Evolutionary conservation across 2,113 vertebrate species (phyloP).

Genomic region (Grallaria varia): DNA sequence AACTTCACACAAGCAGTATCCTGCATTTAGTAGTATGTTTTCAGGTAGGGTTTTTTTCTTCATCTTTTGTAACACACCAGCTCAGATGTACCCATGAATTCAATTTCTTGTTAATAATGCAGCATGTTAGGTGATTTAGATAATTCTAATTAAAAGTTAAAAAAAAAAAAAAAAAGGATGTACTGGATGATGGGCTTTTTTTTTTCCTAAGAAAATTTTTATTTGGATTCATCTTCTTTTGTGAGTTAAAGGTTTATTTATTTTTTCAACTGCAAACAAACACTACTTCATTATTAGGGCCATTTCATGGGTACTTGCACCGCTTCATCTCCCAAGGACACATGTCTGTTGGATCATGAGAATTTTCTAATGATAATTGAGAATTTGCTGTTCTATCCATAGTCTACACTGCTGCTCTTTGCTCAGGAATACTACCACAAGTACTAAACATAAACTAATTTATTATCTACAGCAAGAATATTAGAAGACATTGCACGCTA

Average conservation of each 20-base stretch:
- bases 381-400: background rate
- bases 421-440: background rate
- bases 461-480: background rate
- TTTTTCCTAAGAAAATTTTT: background rate
- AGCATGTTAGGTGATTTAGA: background rate
- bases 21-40: background rate
- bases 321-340: background rate
- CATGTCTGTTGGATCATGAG: background rate
- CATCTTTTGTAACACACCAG: background rate
- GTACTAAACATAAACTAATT: background rate
- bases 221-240: background rate
- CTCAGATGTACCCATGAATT: background rate
- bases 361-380: background rate
- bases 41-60: background rate
- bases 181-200: background rate
- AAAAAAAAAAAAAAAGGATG: accelerated
- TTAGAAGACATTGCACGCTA: background rate
- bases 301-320: background rate
- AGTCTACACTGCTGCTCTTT: background rate
- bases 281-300: background rate
- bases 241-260: background rate
- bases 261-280: background rate
- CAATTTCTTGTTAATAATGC: background rate
- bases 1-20: background rate
- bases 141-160: background rate